A percentile compares a stretch with the other conserved stretches of the same genome.
These are phyloP conservation scores for Phyto melanocephala DNA, from an alignment of 2,888 invertebrate genomes.

Conservation along the genomic window DNA sequence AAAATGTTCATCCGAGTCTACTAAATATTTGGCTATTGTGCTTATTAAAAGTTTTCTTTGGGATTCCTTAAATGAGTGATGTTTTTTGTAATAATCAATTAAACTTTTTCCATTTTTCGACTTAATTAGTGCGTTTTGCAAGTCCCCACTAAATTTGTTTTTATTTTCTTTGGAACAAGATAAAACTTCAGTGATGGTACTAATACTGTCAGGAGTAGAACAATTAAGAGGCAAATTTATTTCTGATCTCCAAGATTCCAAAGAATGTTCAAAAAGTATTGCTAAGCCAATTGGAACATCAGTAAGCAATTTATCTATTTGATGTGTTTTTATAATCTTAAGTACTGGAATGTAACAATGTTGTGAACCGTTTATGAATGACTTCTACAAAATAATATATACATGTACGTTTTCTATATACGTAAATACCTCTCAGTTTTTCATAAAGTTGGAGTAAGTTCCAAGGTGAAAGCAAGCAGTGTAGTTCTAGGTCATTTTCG, in stretches of 20 bases:
- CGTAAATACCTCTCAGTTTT: too few species aligned
- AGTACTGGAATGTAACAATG: not conserved
- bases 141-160: not conserved
- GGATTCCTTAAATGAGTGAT: not conserved
- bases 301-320: not conserved
- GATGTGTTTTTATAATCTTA: too few species aligned
- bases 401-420: not conserved
- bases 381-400: not conserved
- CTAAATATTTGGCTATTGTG: not conserved
- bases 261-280: conserved; percentile 17
- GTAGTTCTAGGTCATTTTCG: too few species aligned
- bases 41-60: conserved; percentile 3
- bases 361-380: not conserved
- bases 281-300: conserved; percentile 13
- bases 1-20: too few species aligned
- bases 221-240: not conserved
- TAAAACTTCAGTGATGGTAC: not conserved
- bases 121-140: not conserved
- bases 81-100: not conserved
- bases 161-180: not conserved
- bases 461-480: too few species aligned
- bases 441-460: too few species aligned
- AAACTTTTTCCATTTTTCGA: not conserved
- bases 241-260: conserved; percentile 6
- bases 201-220: not conserved